Conservation (phyloP, 2,888 invertebrate species). For the Subacronicta megacephala region DNA sequence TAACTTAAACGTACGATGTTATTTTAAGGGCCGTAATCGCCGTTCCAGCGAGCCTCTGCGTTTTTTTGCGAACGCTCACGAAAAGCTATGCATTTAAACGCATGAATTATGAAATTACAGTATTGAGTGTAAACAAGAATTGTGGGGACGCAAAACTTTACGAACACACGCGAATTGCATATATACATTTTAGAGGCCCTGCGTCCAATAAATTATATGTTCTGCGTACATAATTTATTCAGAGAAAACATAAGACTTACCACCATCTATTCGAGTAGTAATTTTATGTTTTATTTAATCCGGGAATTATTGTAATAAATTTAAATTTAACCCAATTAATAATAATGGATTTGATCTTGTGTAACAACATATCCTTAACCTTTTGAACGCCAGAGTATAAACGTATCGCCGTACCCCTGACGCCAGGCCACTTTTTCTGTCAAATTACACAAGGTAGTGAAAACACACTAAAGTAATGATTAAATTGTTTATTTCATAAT, state of each 20-base stretch:
- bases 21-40: constrained; percentile 88
- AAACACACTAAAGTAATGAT: too few relatives aligned
- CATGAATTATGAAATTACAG: constrained; percentile 89
- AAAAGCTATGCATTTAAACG: constrained; percentile 90
- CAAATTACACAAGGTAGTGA: too few relatives aligned
- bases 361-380: not conserved
- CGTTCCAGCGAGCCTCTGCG: constrained; percentile 79
- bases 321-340: not conserved
- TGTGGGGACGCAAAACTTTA: constrained; percentile 57
- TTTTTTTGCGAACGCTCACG: constrained; percentile 83
- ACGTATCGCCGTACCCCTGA: too few relatives aligned
- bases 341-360: constrained; percentile 9
- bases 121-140: constrained; percentile 85
- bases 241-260: constrained; percentile 21
- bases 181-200: constrained; percentile 21
- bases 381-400: too few relatives aligned
- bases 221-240: constrained; percentile 24
- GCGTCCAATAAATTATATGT: constrained; percentile 36
- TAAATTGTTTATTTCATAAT: too few relatives aligned
- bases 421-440: too few relatives aligned
- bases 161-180: constrained; percentile 32
- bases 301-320: constrained; percentile 9
- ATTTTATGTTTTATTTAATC: constrained; percentile 10
- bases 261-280: constrained; percentile 8
- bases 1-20: constrained; percentile 90